These are phyloP conservation scores for Microplitis deprimator DNA, from an alignment of 2,888 invertebrate genomes.

Conservation along the genomic window DNA sequence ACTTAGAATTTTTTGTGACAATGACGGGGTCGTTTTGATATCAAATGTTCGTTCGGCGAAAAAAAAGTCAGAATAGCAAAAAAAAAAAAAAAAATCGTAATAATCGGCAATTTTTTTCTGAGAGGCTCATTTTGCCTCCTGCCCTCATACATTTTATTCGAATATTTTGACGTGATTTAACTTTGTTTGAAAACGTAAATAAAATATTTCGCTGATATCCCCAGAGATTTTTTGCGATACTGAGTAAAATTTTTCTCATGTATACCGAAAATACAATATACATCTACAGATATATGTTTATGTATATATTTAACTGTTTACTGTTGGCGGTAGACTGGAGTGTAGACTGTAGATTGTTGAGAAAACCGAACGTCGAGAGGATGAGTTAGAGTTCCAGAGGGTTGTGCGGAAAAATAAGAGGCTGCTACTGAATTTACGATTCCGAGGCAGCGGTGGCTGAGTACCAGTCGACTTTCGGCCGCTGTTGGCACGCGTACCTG, in stretches of 20 bases:
- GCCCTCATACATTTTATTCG: neutral
- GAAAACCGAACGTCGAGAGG: neutral
- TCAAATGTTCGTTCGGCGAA: too few species aligned
- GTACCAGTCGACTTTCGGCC: neutral
- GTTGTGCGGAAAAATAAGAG: constrained; percentile 19
- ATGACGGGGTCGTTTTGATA: too few species aligned
- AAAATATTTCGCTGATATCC: neutral
- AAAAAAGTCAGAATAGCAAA: too few species aligned
- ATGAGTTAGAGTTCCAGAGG: constrained; percentile 21
- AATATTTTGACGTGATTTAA: neutral
- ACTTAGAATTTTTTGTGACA: too few species aligned
- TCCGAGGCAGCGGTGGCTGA: neutral
- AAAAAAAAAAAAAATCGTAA: too few species aligned
- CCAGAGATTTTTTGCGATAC: neutral
- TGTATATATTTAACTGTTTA: neutral
- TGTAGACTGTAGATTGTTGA: neutral
- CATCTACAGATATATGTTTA: neutral
- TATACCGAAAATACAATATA: neutral
- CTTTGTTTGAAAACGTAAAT: neutral
- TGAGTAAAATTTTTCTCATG: neutral
- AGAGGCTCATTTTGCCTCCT: too few species aligned
- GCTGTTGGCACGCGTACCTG: constrained; percentile 17
- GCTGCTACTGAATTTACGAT: constrained; percentile 24
- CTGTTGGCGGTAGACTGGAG: neutral
- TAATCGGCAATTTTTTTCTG: too few species aligned